Percentiles rank a stretch among this genome's conserved stretches.
Conservation (phyloP, 2,888 invertebrate species). For the Nymphalis polychloros region DNA sequence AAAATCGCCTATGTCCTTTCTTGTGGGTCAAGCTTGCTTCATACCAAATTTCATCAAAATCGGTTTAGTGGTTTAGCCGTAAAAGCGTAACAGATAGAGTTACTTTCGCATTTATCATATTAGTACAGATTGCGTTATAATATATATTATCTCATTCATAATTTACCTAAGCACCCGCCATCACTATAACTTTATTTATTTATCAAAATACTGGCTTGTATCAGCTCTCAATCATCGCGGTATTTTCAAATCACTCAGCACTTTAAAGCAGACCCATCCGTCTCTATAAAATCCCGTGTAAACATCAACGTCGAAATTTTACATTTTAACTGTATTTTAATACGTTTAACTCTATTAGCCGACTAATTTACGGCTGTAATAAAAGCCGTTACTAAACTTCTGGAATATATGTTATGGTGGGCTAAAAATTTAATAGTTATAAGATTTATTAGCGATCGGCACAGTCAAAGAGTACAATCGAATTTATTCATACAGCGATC, state of each 20-base stretch:
- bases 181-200: slow-evolving; percentile 66
- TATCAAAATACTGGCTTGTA: slow-evolving; percentile 75
- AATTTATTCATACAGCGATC: background rate
- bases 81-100: too few species aligned
- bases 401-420: slow-evolving; percentile 19
- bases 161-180: slow-evolving; percentile 40
- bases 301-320: slow-evolving; percentile 67
- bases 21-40: too few species aligned
- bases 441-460: background rate
- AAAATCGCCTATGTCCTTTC: too few species aligned
- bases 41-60: too few species aligned
- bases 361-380: slow-evolving; percentile 63
- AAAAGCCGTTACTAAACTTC: slow-evolving; percentile 49
- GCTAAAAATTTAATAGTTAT: slow-evolving; percentile 12
- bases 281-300: slow-evolving; percentile 75
- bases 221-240: slow-evolving; percentile 73
- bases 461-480: background rate
- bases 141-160: background rate
- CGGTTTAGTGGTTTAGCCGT: too few species aligned
- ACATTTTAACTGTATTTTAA: slow-evolving; percentile 71
- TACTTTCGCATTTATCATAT: too few species aligned
- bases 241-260: slow-evolving; percentile 74
- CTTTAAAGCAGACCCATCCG: slow-evolving; percentile 64
- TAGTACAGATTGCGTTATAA: too few species aligned
- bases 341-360: slow-evolving; percentile 65